Evolutionary conservation across 2,888 invertebrate species (phyloP), one percentile per base, ranked within the genome.

Genomic region (Linnaemya tessellans): DNA sequence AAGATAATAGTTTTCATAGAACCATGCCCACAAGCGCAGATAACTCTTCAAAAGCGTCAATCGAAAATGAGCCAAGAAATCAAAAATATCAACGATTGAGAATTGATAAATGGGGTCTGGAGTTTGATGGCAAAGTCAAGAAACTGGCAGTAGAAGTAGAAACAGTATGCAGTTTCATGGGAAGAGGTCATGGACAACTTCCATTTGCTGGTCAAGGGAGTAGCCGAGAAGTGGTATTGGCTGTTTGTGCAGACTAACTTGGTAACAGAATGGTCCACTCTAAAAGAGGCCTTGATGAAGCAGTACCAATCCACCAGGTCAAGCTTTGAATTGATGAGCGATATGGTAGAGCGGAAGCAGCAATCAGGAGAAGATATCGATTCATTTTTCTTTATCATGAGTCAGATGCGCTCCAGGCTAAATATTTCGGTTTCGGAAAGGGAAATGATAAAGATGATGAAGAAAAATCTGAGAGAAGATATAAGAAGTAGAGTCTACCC

Each of bases 151-250:
- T 58, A 5, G 30, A 30, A 30, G 30, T 5, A 30, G 30, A 30
- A 30, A 5, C 30, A 30, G 30, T 30, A 5, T 30, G 30, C 30
- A 30, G 30, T 30, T 30, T 30, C 30, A 30, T 30, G 2, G 30
- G 30, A 5, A 5, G 30, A 30, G 30, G 30, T 30, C 30, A n/a
- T 58, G 9, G 58, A 58, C n/a, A 58, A 58, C n/a, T 58, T 58
- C 7, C 58, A 35, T 35, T 10, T 58, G 8, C 8, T 58, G 15
- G 58, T 58, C 9, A 58, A 35, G n/a, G 58, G 58, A 3, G 58
- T 35, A n/a, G 58, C 58, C n/a, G 35, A 58, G 13, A 58, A 58
- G 10, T 58, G 35, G 58, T 58, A 58, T 35, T 58, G 58, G 58
- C 35, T 58, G n/a, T 58, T 35, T 58, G 30, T 58, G 30, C 7